Base-by-base conservation (phyloP, 2,797 vertebrate genomes). In the Uromys caudimaculatus region DNA sequence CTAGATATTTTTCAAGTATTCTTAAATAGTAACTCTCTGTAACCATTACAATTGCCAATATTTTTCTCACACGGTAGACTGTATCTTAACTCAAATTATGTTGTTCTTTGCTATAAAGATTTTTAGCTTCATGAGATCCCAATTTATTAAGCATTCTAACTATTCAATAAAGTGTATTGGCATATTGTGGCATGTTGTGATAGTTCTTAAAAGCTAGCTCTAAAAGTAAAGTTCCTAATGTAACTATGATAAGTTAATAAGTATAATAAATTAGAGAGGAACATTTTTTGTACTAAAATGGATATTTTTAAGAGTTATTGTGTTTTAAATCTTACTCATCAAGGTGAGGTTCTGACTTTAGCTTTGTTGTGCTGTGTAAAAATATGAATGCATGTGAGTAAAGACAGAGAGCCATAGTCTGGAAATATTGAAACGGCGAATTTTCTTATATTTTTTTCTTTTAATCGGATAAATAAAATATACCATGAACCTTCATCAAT, bases 111-210 rank as follows among this genome's bases (percentile, higher is more conserved):
- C 24, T 44, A 7, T 17, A 60, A 38, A 60, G 12, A 23, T 17
- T 60, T 41, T 60, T 60, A 83, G 81, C 3, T 60, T 60, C 12
- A 27, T 41, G 6, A 41, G 38, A 24, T 83, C 38, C 14, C 23
- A 60, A 41, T 41, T 56, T 81, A 38, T 81, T 81, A 90, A 93
- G 54, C 67, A 87, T 50, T 89, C 6, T 73, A 92, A 92, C n/a
- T 47, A 94, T 6, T 44, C 77, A 82, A 81, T 81, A 54, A 71
- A 24, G 41, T 54, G 1, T 4, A 71, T 23, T 6, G 17, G 2
- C 47, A 89, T 73, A 71, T 76, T 60, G 81, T 67, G 64, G 5
- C 79, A 69, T 88, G 14, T 64, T 75, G 75, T 71, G 71, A 64
- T 17, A 76, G 38, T 95, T 88, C 13, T 89, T 71, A 6, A 58